These are phyloP conservation scores for Hololepta plana DNA, from an alignment of 2,888 invertebrate genomes.

Conservation along the genomic window DNA sequence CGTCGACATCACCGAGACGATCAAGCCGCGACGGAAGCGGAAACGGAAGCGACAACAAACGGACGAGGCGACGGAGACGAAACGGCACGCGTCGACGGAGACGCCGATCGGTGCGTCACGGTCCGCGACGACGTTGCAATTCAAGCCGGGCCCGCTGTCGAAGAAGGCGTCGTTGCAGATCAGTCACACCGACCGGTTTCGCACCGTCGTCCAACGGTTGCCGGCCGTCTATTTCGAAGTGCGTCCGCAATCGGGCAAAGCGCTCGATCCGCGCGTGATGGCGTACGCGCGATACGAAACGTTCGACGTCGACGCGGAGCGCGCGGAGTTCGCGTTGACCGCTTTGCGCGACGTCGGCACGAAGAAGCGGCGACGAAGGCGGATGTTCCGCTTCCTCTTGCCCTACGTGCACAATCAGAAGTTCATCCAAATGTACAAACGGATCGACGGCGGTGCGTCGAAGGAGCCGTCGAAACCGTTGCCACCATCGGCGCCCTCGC, in stretches of 20 bases:
- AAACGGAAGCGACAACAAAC: conserved; percentile 26
- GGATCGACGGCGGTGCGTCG: no score
- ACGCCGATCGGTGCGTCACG: conserved; percentile 6
- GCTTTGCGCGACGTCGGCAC: conserved; percentile 26
- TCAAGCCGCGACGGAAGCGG: conserved; percentile 15
- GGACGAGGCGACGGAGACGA: no score
- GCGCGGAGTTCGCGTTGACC: conserved; percentile 37
- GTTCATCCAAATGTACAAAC: conserved; percentile 21
- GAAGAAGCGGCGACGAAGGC: conserved; percentile 17
- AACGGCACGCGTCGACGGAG: no score
- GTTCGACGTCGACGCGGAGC: conserved; percentile 28
- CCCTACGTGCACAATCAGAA: conserved; percentile 38
- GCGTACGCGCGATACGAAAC: conserved; percentile 25
- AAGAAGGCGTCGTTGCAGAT: conserved; percentile 30
- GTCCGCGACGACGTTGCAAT: conserved; percentile 23
- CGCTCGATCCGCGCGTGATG: conserved; percentile 27
- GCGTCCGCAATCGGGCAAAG: conserved; percentile 28
- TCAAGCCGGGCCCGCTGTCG: conserved; percentile 37
- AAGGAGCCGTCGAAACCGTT: no score
- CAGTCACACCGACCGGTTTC: conserved; percentile 29
- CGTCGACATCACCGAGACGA: no score
- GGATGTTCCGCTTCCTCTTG: conserved; percentile 34
- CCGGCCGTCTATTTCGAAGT: conserved; percentile 34
- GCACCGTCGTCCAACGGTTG: conserved; percentile 28
- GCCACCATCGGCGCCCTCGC: no score